phyloP scores from a whole-genome alignment of 2,113 vertebrate genomes.

The Athene noctua region DNA sequence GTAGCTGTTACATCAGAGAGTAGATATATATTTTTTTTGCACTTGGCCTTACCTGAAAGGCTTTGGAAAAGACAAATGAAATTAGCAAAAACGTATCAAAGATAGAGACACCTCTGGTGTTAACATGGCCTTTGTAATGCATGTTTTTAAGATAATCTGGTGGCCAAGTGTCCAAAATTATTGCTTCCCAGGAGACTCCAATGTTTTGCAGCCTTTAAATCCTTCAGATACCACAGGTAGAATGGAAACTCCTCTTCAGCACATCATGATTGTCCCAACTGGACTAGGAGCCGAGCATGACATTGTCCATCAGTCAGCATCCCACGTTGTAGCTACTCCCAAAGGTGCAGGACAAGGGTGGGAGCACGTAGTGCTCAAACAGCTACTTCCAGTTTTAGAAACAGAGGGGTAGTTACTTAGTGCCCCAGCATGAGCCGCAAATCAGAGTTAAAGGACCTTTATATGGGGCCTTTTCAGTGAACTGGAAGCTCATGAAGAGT shows the following conservation, averaged over 20 bases:
- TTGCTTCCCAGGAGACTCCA: neutral
- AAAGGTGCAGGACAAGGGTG: neutral
- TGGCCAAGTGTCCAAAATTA: neutral
- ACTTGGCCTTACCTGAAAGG: neutral
- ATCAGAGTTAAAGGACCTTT: neutral
- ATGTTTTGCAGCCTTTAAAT: neutral
- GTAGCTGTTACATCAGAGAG: neutral
- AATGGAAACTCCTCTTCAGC: neutral
- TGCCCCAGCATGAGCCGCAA: neutral
- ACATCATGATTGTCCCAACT: accelerated
- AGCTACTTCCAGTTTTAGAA: neutral
- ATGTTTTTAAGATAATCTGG: neutral
- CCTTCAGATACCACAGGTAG: neutral
- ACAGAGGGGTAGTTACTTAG: neutral
- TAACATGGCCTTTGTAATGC: neutral
- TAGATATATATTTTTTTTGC: neutral
- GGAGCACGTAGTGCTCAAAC: neutral
- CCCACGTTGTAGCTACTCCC: neutral
- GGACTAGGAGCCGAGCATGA: neutral
- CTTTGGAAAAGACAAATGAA: neutral
- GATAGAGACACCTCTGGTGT: neutral
- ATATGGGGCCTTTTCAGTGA: accelerated
- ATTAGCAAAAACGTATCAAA: neutral
- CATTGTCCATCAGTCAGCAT: neutral
- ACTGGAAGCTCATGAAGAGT: neutral